Conservation (phyloP, 2,888 invertebrate genomes). For the Pheosia gnoma region DNA sequence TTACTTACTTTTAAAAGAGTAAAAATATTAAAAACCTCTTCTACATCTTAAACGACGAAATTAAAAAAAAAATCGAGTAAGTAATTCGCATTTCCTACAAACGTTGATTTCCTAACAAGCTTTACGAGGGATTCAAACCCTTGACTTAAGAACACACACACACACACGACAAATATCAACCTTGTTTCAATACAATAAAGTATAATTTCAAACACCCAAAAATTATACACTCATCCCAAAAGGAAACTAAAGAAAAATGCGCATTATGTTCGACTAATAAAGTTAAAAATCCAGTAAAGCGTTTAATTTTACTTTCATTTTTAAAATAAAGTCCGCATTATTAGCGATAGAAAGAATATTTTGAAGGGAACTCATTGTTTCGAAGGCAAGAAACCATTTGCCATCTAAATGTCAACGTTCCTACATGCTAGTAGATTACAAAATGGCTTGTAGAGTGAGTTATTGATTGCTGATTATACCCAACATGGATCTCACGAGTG, state of each 20-base stretch:
- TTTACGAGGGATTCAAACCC: constrained; percentile 32
- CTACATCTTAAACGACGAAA: neutral
- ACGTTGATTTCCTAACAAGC: constrained; percentile 43
- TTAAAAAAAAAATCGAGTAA: constrained; percentile 10
- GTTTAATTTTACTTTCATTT: constrained; percentile 19
- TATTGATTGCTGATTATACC: constrained; percentile 3
- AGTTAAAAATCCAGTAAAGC: neutral
- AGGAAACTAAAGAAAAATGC: neutral
- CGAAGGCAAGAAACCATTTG: constrained; percentile 8
- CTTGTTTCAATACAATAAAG: neutral
- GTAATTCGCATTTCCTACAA: constrained; percentile 39
- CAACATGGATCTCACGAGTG: constrained; percentile 35
- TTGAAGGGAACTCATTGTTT: constrained; percentile 33
- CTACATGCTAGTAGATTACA: neutral
- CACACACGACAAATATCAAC: neutral
- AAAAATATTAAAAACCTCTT: neutral
- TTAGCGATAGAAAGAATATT: constrained; percentile 32
- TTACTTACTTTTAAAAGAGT: neutral
- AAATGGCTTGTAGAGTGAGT: neutral
- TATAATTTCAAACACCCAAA: neutral
- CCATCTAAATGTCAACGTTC: neutral
- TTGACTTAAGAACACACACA: constrained; percentile 28
- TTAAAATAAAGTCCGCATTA: constrained; percentile 29
- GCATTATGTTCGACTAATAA: neutral
- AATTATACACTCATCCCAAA: neutral